Percentiles rank a stretch among this genome's conserved stretches.
Evolutionary conservation across 2,888 invertebrate species (phyloP).

Genomic region (Amaurobius ferox): DNA sequence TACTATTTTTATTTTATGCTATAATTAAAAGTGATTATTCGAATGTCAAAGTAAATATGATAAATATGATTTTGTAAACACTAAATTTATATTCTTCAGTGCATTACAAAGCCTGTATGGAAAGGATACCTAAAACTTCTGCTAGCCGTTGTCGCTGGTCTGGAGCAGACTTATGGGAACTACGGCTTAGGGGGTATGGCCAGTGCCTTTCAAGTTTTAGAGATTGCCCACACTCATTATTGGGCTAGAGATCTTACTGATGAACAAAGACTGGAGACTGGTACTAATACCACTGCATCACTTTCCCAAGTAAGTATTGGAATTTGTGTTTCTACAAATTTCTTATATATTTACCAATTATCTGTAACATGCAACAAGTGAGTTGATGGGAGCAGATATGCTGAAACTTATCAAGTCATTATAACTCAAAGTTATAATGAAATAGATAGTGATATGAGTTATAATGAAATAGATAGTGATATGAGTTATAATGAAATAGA

Average conservation of each 20-base stretch:
- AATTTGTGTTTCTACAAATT: too few species aligned
- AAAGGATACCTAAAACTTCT: constrained; percentile 97
- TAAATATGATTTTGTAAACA: constrained; percentile 95
- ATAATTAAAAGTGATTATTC: too few species aligned
- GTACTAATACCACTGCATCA: constrained; percentile 78
- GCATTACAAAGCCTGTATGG: constrained; percentile 92
- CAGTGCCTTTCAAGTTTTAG: constrained; percentile 96
- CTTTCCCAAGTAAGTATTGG: constrained; percentile 79
- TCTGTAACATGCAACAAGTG: too few species aligned
- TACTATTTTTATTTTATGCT: too few species aligned
- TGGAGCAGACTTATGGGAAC: constrained; percentile 94
- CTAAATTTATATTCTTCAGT: constrained; percentile 80
- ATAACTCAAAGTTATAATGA: too few species aligned
- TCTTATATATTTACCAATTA: too few species aligned
- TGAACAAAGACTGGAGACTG: constrained; percentile 76
- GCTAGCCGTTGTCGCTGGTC: constrained; percentile 91
- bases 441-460: too few species aligned
- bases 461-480: too few species aligned
- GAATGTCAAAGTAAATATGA: too few species aligned
- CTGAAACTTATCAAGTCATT: too few species aligned
- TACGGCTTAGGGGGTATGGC: constrained; percentile 96
- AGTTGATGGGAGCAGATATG: too few species aligned
- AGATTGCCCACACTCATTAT: constrained; percentile 99
- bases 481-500: too few species aligned
- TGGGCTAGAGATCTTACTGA: constrained; percentile 91